Evolutionary conservation across 1,140 invertebrate genomes (phyloP), one percentile per base, ranked within the genome.

Genomic region (Apis florea): DNA sequence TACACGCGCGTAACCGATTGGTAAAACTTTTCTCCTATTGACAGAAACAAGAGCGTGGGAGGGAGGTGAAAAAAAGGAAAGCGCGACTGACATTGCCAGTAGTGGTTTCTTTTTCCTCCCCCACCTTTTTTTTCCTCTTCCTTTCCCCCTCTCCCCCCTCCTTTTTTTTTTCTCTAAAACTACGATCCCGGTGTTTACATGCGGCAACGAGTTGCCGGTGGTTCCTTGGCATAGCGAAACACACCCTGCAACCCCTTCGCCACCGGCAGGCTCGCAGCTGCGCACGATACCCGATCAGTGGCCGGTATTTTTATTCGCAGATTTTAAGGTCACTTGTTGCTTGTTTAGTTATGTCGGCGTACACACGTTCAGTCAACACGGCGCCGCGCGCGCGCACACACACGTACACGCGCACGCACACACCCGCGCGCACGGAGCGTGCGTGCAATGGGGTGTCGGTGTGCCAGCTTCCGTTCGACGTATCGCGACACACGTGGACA

Each of bases 271-370:
- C 79, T 72, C 79, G 86, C 85, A 84, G 82, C 81, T 89, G 83
- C 87, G 84, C 84, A 80, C 89, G 84, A 91, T 91, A 91, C 82
- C 88, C 90, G 87, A 91, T 91, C 90, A 90, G 86, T 86, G 83
- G 84, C 84, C 83, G 70, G 89, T 86, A 90, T 93, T 93, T 93
- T 93, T 92, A 92, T 92, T 91, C 89, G 79, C 88, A 89, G 88
- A 92, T 93, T 92, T 92, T 91, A 92, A 92, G 90, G 91, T 93
- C 92, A 93, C 92, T 93, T 93, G 92, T 93, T 93, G 92, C 92
- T 92, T 92, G 91, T 92, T 93, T 93, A 92, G 91, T 91, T 91
- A 91, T 92, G 91, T 92, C 88, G 85, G 70, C 78, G 80, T 88
- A 86, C 76, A 88, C 82, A 85, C 87, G 83, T 77, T 75, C 74